phyloP scores from a whole-genome alignment of 2,888 invertebrate genomes.

The Biston betularia region DNA sequence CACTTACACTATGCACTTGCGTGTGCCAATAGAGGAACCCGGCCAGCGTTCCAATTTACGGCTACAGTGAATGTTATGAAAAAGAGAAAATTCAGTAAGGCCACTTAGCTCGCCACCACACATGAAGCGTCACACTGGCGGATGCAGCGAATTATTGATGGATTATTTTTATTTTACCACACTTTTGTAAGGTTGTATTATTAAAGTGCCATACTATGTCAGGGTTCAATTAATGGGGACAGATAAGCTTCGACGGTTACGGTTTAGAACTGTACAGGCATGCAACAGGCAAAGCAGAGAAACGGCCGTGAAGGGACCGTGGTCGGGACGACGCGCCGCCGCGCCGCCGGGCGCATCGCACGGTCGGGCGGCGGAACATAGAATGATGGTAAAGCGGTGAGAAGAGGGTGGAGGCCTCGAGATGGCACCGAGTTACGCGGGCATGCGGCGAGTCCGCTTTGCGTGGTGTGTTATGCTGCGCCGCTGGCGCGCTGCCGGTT shows the following conservation, averaged over 20 bases:
- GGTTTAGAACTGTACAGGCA: conserved; percentile 65
- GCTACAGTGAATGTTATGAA: conserved; percentile 72
- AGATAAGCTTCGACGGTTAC: conserved; percentile 62
- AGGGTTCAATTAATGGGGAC: conserved; percentile 75
- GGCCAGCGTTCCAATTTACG: conserved; percentile 78
- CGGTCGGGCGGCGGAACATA: neutral
- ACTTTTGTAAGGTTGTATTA: conserved; percentile 68
- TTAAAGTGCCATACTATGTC: conserved; percentile 84
- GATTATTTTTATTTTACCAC: conserved; percentile 68
- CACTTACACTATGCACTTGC: conserved; percentile 85
- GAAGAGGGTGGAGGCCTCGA: conserved; percentile 28
- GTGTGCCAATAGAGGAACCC: conserved; percentile 84
- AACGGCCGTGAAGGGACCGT: conserved; percentile 43
- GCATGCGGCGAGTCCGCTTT: conserved; percentile 62
- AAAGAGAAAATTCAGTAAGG: conserved; percentile 84
- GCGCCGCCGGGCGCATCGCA: conserved; percentile 14
- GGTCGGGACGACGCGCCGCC: neutral
- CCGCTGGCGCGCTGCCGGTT: conserved; percentile 58
- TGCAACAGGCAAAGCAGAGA: conserved; percentile 76
- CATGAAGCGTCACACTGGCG: conserved; percentile 81
- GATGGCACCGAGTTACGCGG: conserved; percentile 51
- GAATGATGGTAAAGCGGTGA: conserved; percentile 29
- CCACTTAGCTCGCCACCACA: conserved; percentile 81
- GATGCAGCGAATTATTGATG: conserved; percentile 74
- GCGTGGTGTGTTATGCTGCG: conserved; percentile 68